Conservation (phyloP, 2,113 vertebrate species). For the Canis aureus region DNA sequence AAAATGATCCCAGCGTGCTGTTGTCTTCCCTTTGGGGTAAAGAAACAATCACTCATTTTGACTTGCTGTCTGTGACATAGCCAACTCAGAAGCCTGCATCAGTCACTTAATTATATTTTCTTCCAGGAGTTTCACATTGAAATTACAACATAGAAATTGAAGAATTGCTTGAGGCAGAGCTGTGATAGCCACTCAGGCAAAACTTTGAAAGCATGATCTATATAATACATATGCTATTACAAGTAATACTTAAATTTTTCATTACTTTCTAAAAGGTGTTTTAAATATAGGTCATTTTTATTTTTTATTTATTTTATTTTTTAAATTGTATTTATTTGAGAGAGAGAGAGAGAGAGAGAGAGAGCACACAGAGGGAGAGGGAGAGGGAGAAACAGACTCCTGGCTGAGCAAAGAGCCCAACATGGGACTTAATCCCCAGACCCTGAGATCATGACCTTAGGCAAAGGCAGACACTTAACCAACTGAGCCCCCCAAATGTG, state of each 20-base stretch:
- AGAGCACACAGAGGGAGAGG: background rate
- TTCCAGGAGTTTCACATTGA: slow-evolving; percentile 16
- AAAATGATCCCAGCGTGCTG: background rate
- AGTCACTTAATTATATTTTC: background rate
- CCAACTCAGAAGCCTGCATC: background rate
- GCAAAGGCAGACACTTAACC: background rate
- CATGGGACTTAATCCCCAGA: background rate
- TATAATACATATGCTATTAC: background rate
- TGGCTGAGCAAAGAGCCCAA: background rate
- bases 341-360: background rate
- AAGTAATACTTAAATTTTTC: background rate
- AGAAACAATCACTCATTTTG: background rate
- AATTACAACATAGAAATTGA: background rate
- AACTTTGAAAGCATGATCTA: background rate
- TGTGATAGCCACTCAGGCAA: background rate
- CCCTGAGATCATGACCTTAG: background rate
- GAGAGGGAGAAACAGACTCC: background rate
- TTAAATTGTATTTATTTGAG: background rate
- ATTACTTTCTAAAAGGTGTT: background rate
- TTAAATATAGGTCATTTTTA: background rate
- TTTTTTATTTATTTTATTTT: background rate
- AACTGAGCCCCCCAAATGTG: background rate
- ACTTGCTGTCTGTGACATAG: background rate
- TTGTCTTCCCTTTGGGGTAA: background rate
- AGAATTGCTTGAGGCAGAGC: background rate